Evolutionary conservation across 2,113 vertebrate genomes (phyloP).

Genomic region (Gyps fulvus): DNA sequence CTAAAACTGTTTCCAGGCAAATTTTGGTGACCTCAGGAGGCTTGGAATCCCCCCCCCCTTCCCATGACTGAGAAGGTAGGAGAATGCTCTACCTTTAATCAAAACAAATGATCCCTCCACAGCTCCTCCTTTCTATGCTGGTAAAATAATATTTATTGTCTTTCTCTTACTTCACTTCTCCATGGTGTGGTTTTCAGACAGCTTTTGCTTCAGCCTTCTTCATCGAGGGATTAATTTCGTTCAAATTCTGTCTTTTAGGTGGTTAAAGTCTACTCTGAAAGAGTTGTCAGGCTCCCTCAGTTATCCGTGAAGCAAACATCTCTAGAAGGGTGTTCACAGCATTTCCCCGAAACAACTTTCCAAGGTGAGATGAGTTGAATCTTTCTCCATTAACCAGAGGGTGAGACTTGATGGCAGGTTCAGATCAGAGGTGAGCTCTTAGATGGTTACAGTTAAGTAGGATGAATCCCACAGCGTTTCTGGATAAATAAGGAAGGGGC

Average conservation of each 20-base stretch:
- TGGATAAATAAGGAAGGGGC: background rate
- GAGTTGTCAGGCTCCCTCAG: background rate
- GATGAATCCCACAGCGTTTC: background rate
- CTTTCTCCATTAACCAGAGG: background rate
- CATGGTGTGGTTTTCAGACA: background rate
- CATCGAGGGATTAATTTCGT: background rate
- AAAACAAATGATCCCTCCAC: accelerated
- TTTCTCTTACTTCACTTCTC: background rate
- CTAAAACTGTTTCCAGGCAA: background rate
- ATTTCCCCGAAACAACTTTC: background rate
- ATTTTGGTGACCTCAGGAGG: background rate
- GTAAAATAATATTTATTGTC: background rate
- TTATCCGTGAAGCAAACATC: background rate
- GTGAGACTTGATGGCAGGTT: background rate
- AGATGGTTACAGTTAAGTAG: background rate
- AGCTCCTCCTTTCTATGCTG: background rate
- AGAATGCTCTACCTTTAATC: background rate
- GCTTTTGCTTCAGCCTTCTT: background rate
- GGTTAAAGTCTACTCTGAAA: background rate
- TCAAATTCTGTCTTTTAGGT: background rate
- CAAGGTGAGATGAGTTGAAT: background rate
- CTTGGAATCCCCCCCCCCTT: accelerated
- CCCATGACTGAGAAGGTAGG: background rate
- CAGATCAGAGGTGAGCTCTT: background rate
- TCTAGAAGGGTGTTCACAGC: background rate